These are phyloP conservation scores for Pemphigus obesinymphae DNA, from an alignment of 1,140 invertebrate genomes.

Conservation along the genomic window DNA sequence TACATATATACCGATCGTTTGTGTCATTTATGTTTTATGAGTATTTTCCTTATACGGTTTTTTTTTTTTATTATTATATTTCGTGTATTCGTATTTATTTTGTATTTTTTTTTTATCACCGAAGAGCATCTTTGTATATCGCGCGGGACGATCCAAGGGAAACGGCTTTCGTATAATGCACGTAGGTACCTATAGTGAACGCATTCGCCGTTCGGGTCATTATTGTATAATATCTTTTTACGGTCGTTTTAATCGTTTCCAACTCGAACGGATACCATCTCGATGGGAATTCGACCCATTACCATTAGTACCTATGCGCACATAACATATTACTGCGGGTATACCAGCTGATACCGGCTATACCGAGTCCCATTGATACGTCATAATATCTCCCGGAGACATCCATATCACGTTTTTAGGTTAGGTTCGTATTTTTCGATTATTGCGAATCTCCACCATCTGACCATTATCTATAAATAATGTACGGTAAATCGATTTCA, in stretches of 20 bases:
- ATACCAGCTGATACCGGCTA: background rate
- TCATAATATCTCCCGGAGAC: too few relatives aligned
- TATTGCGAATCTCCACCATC: background rate
- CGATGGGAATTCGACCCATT: conserved; percentile 20
- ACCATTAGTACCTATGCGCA: background rate
- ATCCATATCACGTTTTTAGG: too few relatives aligned
- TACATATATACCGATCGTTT: too few relatives aligned
- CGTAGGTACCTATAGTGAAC: background rate
- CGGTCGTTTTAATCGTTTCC: conserved; percentile 9
- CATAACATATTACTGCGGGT: background rate
- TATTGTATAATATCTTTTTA: conserved; percentile 23
- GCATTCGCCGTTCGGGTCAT: background rate
- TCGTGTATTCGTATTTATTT: background rate
- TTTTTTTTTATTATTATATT: too few relatives aligned
- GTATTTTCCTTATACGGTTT: too few relatives aligned
- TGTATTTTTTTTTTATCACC: background rate
- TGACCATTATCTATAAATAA: too few relatives aligned
- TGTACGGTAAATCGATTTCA: background rate
- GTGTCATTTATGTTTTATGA: too few relatives aligned
- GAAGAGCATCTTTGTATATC: background rate
- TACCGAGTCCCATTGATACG: background rate
- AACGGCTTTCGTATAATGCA: background rate
- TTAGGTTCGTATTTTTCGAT: background rate
- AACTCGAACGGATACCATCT: conserved; percentile 1
- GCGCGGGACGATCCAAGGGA: background rate